A percentile compares a stretch with the other conserved stretches of the same genome.
phyloP scores from a whole-genome alignment of 2,797 vertebrate species.

The Cuculus canorus region DNA sequence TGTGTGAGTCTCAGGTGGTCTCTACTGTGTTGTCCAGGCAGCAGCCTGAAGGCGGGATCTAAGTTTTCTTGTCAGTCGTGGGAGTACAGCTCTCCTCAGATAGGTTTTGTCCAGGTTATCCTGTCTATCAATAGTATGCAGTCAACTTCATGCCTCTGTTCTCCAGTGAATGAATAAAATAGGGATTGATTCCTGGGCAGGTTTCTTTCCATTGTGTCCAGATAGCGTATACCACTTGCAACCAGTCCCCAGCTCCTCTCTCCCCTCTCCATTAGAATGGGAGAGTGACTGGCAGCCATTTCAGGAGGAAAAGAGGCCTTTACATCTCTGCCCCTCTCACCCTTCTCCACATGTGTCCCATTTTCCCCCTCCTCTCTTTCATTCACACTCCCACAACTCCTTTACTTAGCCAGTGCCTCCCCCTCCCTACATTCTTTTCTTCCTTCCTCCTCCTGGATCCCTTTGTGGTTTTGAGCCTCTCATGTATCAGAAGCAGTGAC shows the following conservation, averaged over 20 bases:
- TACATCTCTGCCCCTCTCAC: background rate
- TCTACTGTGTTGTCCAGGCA: background rate
- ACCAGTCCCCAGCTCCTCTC: background rate
- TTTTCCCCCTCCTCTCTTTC: background rate
- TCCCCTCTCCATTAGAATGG: background rate
- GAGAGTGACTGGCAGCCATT: background rate
- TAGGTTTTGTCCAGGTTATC: background rate
- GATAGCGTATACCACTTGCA: background rate
- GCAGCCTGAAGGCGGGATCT: background rate
- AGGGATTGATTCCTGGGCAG: background rate
- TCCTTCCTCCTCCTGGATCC: background rate
- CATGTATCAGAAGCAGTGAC: conserved; percentile 14
- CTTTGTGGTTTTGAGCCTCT: conserved; percentile 21
- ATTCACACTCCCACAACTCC: background rate
- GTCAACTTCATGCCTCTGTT: background rate
- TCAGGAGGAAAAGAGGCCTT: background rate
- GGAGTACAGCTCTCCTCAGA: background rate
- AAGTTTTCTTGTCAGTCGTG: background rate
- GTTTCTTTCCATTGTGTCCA: background rate
- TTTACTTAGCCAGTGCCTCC: background rate
- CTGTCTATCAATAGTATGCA: fast-evolving
- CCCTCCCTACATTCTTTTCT: background rate
- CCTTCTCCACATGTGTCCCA: background rate
- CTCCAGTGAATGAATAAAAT: background rate
- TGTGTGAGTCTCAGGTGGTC: background rate